Base-by-base conservation (phyloP, 30 jellyfish, hydroid and myxozoan species). In the Hydractinia symbiolongicarpus region DNA sequence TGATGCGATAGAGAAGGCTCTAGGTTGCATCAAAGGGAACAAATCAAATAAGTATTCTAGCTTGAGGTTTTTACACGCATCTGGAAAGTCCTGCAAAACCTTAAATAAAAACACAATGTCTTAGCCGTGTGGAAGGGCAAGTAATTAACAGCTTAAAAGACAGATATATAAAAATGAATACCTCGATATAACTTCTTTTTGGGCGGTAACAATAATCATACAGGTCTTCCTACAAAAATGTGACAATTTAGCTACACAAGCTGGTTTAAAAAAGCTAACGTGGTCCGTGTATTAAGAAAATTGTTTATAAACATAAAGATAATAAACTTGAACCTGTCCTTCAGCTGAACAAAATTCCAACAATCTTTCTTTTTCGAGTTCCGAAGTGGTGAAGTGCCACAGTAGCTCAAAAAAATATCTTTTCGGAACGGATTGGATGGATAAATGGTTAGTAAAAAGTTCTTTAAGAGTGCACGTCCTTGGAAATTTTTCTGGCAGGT, bases 1-100 rank as follows among this genome's bases (percentile, higher is more conserved):
- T 2, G 99, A 94, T 9, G 96, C 99, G 55, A 94, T 94, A 1
- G 97, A 89, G 57, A 89, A 94, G 13, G 97, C 95, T 55, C 99
- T 81, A 9, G 99, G 98, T 77, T 94, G 86, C 95, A 94, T 88
- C 19, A 85, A 58, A 19, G 99, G 97, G 51, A 94, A 83, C 87
- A 94, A 62, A 68, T 94, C 97, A 49, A 86, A 82, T 55, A 94
- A 56, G 83, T 94, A 89, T n/a, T 83, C 96, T 13, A 94, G 44
- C 55, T 92, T 88, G 5, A 94, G 72, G 73, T 73, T 85, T 53
- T 89, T 61, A 16, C 96, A 79, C 5, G 96, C 95, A 53, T 17
- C 57, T 49, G 95, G 99, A 72, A 94, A 94, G 73, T 94, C 99
- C 79, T 87, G 92, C 72, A 94, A 73, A 11, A 89, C 97, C 96